phyloP scores from a whole-genome alignment of 1,140 invertebrate species.

The Listronotus oregonensis region DNA sequence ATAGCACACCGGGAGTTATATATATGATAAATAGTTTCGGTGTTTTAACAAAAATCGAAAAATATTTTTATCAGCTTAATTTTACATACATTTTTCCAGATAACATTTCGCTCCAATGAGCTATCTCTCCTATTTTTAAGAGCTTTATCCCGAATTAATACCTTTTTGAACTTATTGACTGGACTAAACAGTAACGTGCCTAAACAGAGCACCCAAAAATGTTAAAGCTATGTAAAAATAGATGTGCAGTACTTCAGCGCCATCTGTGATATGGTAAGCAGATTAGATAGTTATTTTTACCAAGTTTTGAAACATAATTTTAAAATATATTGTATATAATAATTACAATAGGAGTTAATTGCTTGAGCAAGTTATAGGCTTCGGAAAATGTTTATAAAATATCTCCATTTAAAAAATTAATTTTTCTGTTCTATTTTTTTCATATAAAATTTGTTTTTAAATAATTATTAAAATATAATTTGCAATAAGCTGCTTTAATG shows the following conservation, averaged over 20 bases:
- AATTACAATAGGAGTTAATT: background rate
- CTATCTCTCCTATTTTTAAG: no score
- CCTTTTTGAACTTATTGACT: constrained; percentile 28
- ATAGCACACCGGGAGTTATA: no score
- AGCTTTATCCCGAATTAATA: no score
- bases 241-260: constrained; percentile 10
- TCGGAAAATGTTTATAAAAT: no score
- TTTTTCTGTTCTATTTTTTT: no score
- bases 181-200: constrained; percentile 14
- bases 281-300: constrained; percentile 12
- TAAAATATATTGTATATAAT: background rate
- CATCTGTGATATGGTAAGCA: constrained; percentile 13
- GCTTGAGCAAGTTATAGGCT: no score
- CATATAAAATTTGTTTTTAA: no score
- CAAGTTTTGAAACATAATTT: background rate
- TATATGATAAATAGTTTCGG: no score
- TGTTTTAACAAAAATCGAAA: no score
- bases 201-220: background rate
- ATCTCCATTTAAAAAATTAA: no score
- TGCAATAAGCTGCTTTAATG: no score
- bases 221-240: background rate
- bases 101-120: constrained; percentile 1
- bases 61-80: background rate
- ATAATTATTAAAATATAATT: no score
- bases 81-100: background rate